Evolutionary conservation across 2,113 vertebrate species (phyloP), one percentile per base, ranked within the genome.

Genomic region (Carollia perspicillata): DNA sequence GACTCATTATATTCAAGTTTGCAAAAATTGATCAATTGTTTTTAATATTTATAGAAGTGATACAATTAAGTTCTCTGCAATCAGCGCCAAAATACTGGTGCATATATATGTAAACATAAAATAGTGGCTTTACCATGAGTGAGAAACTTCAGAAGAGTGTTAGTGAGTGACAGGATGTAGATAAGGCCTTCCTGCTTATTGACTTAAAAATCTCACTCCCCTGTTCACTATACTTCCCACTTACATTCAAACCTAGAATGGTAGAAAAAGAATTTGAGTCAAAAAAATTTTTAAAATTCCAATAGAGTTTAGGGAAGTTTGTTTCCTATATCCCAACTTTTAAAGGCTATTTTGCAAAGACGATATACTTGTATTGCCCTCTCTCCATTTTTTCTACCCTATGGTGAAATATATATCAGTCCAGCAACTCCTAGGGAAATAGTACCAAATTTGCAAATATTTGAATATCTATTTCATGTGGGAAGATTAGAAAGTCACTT

Each of bases 401-500:
- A 17, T 55, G 28, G 37, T 69, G 8, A 85, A 78, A 77, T 65
- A 22, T 37, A 26, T 72, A 60, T 7, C 80, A 69, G 88, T 55
- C 75, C 22, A 66, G 37, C 23, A 37, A 75, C 17, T 84, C 33
- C 55, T 35, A 53, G 5, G 35, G 75, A 53, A 58, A 33, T 63
- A 37, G 74, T 65, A 74, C 53, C 55, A 88, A 91, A 80, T 85
- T 92, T 83, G 68, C 42, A 95, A 83, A 90, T 87, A 63, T 51
- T 71, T 85, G 77, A 88, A 58, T 83, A 95, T 85, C 53, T 65
- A 90, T 92, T 93, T 95, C 90, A 85, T n/a, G 28, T 78, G 26
- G 35, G 37, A 35, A 95, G 71, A 95, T 95, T 83, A 83, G 47
- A 93, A 95, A 92, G 66, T 75, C 53, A 33, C 78, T 95, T 80